Base-by-base conservation (phyloP, 2,113 vertebrate genomes). In the Ailurus styani region DNA sequence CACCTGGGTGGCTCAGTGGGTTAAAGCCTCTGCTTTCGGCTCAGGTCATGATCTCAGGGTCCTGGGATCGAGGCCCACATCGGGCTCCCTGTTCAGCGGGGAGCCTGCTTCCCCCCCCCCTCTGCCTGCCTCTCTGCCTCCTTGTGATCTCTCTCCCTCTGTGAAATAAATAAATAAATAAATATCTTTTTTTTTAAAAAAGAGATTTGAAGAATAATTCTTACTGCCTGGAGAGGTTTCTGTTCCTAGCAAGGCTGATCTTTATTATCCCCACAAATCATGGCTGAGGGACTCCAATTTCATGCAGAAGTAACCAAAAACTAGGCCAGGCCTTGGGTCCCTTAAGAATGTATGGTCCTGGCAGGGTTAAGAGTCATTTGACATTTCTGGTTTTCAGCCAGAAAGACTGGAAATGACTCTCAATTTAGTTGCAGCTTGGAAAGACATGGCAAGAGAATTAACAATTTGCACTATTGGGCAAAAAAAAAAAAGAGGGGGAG, bases 301-400 rank as follows among this genome's bases (percentile, higher is more conserved):
- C 88, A 86, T 40, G 81, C 29, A 72, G 37, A 95, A 89, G 54
- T 83, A 73, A 93, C 54, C 42, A 79, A 86, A 52, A 89, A 31
- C n/a, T 42, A 60, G 18, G 40, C 68, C 23, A 87, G 34, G n/a
- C 34, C 64, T 68, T 64, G 68, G 93, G n/a, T 85, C 14, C 34
- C 81, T 87, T 92, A 55, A 90, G 68, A 96, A 92, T 72, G 55
- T 62, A 37, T 25, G 23, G 66, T 50, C 31, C 68, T 94, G 90
- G 68, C n/a, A 96, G 50, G 47, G 14, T 21, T 85, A 18, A 37
- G 47, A 25, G 31, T 90, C 73, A 70, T 5, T 82, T 83, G 82
- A 85, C 75, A 90, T 93, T 96, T 86, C 75, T 79, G 55, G n/a
- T 87, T 87, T 84, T 54, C 47, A 96, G 83, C 37, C 60, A 87